Evolutionary conservation across 2,113 vertebrate genomes (phyloP).

Genomic region (Cricetomys ansorgei): DNA sequence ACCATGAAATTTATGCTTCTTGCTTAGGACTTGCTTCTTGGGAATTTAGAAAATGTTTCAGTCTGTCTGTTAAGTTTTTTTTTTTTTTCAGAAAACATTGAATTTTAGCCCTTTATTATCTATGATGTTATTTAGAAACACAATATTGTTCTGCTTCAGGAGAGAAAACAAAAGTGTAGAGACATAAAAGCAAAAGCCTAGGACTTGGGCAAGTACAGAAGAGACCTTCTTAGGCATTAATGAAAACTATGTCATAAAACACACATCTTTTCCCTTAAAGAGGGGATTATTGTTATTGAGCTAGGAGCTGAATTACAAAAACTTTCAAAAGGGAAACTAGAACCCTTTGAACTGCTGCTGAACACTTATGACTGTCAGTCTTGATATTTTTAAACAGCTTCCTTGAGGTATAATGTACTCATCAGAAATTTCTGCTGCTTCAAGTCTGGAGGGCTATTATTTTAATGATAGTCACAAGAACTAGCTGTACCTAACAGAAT

Average conservation of each 20-base stretch:
- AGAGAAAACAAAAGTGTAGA: slow-evolving; percentile 6
- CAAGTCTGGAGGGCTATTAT: background rate
- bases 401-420: slow-evolving; percentile 40
- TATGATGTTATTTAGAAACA: slow-evolving; percentile 11
- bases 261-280: slow-evolving; percentile 14
- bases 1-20: slow-evolving; percentile 3
- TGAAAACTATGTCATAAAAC: slow-evolving; percentile 19
- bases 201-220: background rate
- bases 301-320: background rate
- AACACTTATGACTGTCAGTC: background rate
- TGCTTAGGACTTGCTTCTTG: background rate
- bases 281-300: background rate
- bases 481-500: background rate
- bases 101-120: slow-evolving; percentile 18
- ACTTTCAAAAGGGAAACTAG: background rate
- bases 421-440: background rate
- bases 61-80: background rate
- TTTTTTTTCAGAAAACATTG: slow-evolving; percentile 7
- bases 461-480: background rate
- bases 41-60: slow-evolving; percentile 28
- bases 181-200: background rate
- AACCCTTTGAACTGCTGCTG: slow-evolving; percentile 24
- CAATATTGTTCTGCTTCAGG: background rate
- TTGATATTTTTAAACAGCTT: slow-evolving; percentile 4
- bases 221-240: slow-evolving; percentile 25